phyloP scores from a whole-genome alignment of 2,888 invertebrate genomes.

The Gerris lacustris region DNA sequence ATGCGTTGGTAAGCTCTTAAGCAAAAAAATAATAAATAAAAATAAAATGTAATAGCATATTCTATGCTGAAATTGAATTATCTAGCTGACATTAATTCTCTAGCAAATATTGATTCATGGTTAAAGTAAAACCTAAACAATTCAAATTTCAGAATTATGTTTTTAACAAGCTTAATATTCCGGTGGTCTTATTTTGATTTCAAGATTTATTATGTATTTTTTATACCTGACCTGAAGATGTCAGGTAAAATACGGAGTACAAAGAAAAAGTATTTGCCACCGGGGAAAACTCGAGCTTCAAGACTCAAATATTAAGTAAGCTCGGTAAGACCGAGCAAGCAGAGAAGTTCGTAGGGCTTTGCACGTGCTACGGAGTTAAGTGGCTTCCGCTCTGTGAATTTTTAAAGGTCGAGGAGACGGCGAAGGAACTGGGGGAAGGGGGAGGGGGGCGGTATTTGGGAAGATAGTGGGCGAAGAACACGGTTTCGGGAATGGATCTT shows the following conservation, averaged over 20 bases:
- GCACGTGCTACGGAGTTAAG: not conserved
- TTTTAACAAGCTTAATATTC: not conserved
- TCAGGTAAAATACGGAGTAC: not conserved
- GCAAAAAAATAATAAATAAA: no score
- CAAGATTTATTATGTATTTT: no score
- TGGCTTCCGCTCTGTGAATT: conserved; percentile 3
- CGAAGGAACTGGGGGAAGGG: not conserved
- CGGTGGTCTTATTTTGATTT: not conserved
- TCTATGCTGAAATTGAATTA: no score
- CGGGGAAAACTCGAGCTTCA: not conserved
- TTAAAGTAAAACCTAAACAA: no score
- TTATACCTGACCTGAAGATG: not conserved
- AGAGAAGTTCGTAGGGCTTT: not conserved
- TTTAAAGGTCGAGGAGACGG: not conserved
- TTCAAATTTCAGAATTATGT: no score
- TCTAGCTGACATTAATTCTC: no score
- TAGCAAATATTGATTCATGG: no score
- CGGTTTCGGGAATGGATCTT: not conserved
- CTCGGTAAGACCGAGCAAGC: not conserved
- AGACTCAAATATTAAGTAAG: conserved; percentile 3
- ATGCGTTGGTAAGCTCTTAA: no score
- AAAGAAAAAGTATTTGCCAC: not conserved
- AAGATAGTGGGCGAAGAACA: not conserved
- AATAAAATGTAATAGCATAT: no score
- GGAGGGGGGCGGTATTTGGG: not conserved